Evolutionary conservation across 64 coral and sea anemone genomes (phyloP).

Genomic region (Porites australiensis): DNA sequence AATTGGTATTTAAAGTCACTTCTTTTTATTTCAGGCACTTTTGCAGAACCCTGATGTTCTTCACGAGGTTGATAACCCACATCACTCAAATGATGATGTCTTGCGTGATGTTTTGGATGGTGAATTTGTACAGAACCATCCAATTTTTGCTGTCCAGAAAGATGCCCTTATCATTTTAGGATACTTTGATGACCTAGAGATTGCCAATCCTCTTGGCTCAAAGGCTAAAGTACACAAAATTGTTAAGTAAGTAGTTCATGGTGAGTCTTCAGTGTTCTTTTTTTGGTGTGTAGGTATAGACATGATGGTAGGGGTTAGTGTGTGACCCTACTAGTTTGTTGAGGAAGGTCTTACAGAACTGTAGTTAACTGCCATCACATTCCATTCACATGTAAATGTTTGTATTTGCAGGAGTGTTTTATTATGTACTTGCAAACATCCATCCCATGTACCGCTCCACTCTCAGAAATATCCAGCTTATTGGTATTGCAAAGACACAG

Average conservation of each 20-base stretch:
- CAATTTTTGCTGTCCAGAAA: conserved; percentile 30
- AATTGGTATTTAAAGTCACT: no score
- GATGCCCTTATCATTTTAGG: conserved; percentile 1
- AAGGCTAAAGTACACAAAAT: conserved; percentile 65
- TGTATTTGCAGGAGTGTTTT: conserved; percentile 19
- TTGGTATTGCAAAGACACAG: conserved; percentile 1
- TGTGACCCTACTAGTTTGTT: no score
- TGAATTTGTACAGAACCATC: conserved; percentile 37
- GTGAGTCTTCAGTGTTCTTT: conserved; percentile 1
- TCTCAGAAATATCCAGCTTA: conserved; percentile 2
- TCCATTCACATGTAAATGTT: conserved; percentile 10
- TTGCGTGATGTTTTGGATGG: conserved; percentile 60
- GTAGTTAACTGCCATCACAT: not conserved
- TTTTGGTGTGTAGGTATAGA: no score
- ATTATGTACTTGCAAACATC: conserved; percentile 29
- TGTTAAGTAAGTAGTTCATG: not conserved
- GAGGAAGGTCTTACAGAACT: not conserved
- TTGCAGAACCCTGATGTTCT: conserved; percentile 39
- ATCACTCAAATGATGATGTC: conserved; percentile 32
- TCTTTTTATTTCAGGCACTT: conserved; percentile 26
- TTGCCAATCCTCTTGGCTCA: conserved; percentile 51
- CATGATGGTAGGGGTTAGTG: no score
- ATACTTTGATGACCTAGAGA: conserved; percentile 53
- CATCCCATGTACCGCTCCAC: conserved; percentile 7
- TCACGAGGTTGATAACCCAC: conserved; percentile 31